Evolutionary conservation across 2,113 vertebrate species (phyloP).

Genomic region (Dolichotis patagonum): DNA sequence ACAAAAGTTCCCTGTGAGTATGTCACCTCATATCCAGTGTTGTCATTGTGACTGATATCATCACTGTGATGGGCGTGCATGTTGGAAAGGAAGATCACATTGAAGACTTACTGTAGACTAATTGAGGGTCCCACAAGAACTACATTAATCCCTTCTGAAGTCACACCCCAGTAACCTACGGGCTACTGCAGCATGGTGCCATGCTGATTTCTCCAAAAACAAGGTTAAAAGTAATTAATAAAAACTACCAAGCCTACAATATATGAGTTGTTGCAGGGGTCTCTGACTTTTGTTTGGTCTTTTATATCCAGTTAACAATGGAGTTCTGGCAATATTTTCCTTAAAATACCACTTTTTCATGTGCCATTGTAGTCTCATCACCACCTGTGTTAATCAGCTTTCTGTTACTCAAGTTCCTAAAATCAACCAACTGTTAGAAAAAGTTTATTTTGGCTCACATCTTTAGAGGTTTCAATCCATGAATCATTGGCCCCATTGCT

Average conservation of each 20-base stretch:
- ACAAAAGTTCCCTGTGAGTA: background rate
- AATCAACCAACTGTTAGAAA: background rate
- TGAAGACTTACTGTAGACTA: background rate
- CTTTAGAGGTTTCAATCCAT: background rate
- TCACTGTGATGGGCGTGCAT: too few species aligned
- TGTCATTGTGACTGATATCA: background rate
- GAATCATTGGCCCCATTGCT: background rate
- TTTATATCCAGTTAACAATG: background rate
- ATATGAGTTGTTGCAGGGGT: background rate
- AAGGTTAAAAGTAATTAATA: background rate
- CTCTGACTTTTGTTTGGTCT: background rate
- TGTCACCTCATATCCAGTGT: background rate
- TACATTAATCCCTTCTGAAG: background rate
- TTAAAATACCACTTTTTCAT: constrained; percentile 19
- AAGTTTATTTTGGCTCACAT: background rate
- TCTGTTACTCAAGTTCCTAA: background rate
- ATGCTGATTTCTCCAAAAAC: background rate
- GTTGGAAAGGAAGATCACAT: background rate
- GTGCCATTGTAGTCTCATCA: background rate
- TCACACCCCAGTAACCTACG: background rate
- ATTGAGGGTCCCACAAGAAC: too few species aligned
- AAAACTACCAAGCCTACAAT: background rate
- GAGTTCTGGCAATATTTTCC: background rate
- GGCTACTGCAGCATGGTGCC: background rate
- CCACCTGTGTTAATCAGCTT: background rate